Conservation (phyloP, 2,113 vertebrate genomes). For the Barnardius zonarius region DNA sequence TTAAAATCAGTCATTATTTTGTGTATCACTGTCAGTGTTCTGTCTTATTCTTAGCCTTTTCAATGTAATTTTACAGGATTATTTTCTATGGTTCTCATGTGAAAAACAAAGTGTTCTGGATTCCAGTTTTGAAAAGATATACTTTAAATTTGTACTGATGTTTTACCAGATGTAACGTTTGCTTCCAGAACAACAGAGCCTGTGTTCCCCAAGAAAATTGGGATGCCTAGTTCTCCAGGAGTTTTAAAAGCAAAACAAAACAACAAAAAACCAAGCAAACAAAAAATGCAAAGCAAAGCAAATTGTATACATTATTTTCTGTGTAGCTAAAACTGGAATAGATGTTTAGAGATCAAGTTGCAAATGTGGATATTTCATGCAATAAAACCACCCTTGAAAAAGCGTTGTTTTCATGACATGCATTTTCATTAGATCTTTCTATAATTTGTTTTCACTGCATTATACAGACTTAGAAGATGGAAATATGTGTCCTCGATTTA, state of each 20-base stretch:
- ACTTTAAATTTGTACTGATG: not conserved
- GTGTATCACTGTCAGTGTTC: not conserved
- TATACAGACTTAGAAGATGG: not conserved
- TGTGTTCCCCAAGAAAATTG: not conserved
- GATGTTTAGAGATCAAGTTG: not conserved
- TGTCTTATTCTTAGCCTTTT: not conserved
- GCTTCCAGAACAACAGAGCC: not conserved
- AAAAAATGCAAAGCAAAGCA: not conserved
- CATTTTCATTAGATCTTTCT: not conserved
- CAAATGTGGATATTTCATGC: not conserved
- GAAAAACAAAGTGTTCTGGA: not conserved
- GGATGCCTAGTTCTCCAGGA: not conserved
- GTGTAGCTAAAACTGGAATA: not conserved
- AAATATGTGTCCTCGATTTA: not conserved
- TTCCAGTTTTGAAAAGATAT: not conserved
- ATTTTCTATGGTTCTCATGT: not conserved
- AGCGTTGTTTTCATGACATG: not conserved
- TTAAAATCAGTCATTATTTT: conserved; percentile 18
- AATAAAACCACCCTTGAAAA: not conserved
- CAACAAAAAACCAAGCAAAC: not conserved
- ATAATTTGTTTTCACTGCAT: not conserved
- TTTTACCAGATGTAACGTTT: not conserved
- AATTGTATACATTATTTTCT: not conserved
- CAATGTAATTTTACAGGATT: not conserved
- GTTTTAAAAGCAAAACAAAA: not conserved